A percentile compares a stretch with the other conserved stretches of the same genome.
Conservation (phyloP, 1,140 invertebrate genomes). For the Bombus affinis region DNA sequence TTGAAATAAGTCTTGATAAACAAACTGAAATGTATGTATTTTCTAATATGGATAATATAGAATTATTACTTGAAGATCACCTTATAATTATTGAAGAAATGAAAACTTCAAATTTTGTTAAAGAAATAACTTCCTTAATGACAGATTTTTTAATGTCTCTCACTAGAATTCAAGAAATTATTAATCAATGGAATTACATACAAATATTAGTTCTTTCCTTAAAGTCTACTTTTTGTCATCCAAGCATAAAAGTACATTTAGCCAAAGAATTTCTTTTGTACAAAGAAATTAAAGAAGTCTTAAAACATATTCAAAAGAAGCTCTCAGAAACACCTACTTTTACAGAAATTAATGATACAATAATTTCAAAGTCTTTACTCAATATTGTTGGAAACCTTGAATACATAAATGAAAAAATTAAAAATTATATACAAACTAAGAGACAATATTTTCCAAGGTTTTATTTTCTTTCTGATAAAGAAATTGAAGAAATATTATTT, state of each 20-base stretch:
- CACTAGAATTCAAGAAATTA: constrained; percentile 82
- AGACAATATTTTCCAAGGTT: constrained; percentile 91
- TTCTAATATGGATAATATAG: constrained; percentile 84
- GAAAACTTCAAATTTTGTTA: constrained; percentile 87
- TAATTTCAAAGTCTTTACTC: constrained; percentile 83
- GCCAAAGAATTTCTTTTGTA: constrained; percentile 84
- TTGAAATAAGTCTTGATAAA: constrained; percentile 79
- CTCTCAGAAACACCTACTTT: constrained; percentile 83
- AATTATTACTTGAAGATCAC: constrained; percentile 86
- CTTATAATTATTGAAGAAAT: constrained; percentile 86
- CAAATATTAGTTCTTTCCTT: constrained; percentile 85
- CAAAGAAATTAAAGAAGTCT: constrained; percentile 55
- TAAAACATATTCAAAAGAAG: constrained; percentile 76
- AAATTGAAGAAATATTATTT: constrained; percentile 90
- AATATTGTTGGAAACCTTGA: constrained; percentile 83
- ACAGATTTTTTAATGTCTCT: constrained; percentile 84
- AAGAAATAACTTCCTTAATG: constrained; percentile 84
- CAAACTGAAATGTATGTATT: constrained; percentile 82
- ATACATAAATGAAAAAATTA: constrained; percentile 83
- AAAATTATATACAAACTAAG: constrained; percentile 89
- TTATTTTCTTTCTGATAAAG: constrained; percentile 95
- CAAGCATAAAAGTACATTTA: constrained; percentile 86
- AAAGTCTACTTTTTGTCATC: constrained; percentile 86
- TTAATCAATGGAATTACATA: constrained; percentile 85
- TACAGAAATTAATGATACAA: constrained; percentile 79